Percentiles rank a stretch among this genome's conserved stretches.
phyloP scores from a whole-genome alignment of 2,113 vertebrate species.

The Albula goreensis region DNA sequence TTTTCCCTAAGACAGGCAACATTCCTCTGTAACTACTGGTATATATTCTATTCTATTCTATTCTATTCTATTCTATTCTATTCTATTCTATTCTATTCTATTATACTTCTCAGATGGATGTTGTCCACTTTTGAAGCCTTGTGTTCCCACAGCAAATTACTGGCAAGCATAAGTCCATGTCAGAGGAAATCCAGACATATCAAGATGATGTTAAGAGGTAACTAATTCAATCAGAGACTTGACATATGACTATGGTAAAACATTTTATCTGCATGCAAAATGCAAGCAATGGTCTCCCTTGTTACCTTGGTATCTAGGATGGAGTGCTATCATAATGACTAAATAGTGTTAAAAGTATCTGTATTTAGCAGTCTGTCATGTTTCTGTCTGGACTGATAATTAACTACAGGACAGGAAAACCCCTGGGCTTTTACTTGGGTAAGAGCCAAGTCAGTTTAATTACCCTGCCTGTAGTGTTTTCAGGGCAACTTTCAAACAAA shows the following conservation, averaged over 20 bases:
- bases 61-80: too few relatives aligned
- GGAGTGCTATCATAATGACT: too few relatives aligned
- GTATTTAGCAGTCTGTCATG: too few relatives aligned
- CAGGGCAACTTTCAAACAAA: slow-evolving; percentile 26
- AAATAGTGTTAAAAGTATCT: too few relatives aligned
- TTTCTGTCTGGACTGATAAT: too few relatives aligned
- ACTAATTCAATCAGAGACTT: slow-evolving; percentile 2
- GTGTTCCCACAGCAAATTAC: neutral
- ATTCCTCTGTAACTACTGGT: slow-evolving; percentile 27
- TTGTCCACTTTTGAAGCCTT: too few relatives aligned
- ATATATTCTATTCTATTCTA: too few relatives aligned
- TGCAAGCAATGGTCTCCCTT: neutral
- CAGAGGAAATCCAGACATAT: too few relatives aligned
- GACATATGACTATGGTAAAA: neutral
- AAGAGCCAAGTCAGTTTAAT: neutral
- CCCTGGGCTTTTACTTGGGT: neutral
- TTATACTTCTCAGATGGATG: too few relatives aligned
- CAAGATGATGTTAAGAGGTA: neutral
- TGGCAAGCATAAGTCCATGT: neutral
- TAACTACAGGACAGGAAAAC: too few relatives aligned
- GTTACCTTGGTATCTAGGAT: neutral
- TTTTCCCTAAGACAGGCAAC: slow-evolving; percentile 43
- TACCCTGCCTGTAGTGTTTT: slow-evolving; percentile 23
- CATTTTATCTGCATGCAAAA: neutral
- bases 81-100: too few relatives aligned